Evolutionary conservation across 2,888 invertebrate genomes (phyloP), one percentile per base, ranked within the genome.

Genomic region (Schizaphis graminum): DNA sequence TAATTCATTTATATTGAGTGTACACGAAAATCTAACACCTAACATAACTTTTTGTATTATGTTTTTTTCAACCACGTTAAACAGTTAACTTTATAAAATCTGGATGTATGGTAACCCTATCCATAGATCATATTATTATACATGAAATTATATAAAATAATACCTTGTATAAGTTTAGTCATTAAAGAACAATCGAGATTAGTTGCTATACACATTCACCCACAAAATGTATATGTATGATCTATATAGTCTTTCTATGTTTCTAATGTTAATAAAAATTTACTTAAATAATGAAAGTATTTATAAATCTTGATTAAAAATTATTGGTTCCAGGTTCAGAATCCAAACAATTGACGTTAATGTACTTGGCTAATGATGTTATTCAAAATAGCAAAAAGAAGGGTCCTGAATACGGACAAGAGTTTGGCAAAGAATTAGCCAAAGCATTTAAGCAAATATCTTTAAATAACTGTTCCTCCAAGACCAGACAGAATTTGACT

Each of bases 351-450:
- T 96, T 99, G 94, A 99, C 98, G 35, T 98, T 99, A 95, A 98
- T 99, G 97, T 99, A 99, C 96, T 96, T 99, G 95, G 99, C 99
- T 61, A 99, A 99, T 96, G 99, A 99, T 97, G 99, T 99, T 57
- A 99, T 99, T 95, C 99, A 99, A 96, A 99, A 99, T 95, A 98
- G 99, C 96, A 98, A 98, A 96, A 99, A 99, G 96, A 99, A 99
- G 96, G 99, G 99, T 0, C 99, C 99, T 0, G 99, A 99, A 96
- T 99, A 98, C 96, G 98, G 98, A 0, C 97, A 97, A 95, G 98
- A 98, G 95, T 99, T 98, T 96, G 98, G 97, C 16, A 96, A 97
- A 94, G 97, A 98, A 24, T 96, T 99, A 91, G 97, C 97, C 92
- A 98, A 98, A 95, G 98, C 98, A 0, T 98, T 99, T 95, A 97